Percentiles rank a stretch among this genome's conserved stretches.
Conservation (phyloP, 1,140 invertebrate species). For the Trichoplusia ni region DNA sequence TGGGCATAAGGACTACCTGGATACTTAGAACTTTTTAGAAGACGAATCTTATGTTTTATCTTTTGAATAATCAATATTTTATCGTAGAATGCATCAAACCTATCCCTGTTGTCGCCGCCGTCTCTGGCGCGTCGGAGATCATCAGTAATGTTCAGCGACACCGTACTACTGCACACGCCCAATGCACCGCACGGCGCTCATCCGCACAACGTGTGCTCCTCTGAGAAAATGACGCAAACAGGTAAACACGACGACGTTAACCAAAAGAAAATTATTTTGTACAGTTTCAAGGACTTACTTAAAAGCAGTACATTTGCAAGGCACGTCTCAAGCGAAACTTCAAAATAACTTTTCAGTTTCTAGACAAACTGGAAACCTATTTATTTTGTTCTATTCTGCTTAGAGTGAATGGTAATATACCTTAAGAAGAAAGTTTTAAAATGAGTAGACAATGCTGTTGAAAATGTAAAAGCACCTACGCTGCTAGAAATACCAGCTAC, state of each 20-base stretch:
- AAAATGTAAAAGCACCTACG: not conserved
- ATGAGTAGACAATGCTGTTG: not conserved
- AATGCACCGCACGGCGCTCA: slow-evolving; percentile 71
- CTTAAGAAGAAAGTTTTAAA: not conserved
- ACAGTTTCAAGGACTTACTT: too few species aligned
- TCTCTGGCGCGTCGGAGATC: slow-evolving; percentile 86
- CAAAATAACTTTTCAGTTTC: too few species aligned
- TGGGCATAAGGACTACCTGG: too few species aligned
- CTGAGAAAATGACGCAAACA: slow-evolving; percentile 94
- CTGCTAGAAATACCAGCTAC: slow-evolving; percentile 5
- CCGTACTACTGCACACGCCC: slow-evolving; percentile 87
- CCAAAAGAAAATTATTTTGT: too few species aligned
- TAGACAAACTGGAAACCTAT: too few species aligned
- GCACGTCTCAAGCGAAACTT: too few species aligned
- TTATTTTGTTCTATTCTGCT: too few species aligned
- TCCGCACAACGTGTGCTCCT: slow-evolving; percentile 88
- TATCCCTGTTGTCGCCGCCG: slow-evolving; percentile 84
- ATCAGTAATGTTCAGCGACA: slow-evolving; percentile 94
- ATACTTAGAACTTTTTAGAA: too few species aligned
- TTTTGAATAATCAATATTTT: not conserved
- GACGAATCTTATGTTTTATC: too few species aligned
- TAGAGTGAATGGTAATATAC: too few species aligned
- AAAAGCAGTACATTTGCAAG: too few species aligned
- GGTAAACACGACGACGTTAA: slow-evolving; percentile 63
- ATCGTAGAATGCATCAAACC: slow-evolving; percentile 74